Conservation (phyloP, 2,888 invertebrate genomes). For the Limnephilus marmoratus region DNA sequence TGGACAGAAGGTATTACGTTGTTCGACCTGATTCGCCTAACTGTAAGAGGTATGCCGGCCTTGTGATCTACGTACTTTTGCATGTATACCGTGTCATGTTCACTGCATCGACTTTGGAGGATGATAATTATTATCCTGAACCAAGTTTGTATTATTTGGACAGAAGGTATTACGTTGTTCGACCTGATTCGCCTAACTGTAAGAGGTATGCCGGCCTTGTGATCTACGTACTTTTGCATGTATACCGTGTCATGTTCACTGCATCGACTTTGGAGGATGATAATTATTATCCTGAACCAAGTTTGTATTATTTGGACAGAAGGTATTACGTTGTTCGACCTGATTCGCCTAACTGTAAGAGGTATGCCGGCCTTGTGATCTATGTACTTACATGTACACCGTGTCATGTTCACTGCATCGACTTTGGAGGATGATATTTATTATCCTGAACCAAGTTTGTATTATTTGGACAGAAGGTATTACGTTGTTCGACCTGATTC, state of each 20-base stretch:
- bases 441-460: not conserved
- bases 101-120: not conserved
- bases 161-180: too few relatives aligned
- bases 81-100: not conserved
- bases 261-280: not conserved
- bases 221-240: not conserved
- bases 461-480: not conserved
- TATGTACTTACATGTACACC: not conserved
- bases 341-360: too few relatives aligned
- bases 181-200: too few relatives aligned
- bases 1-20: not conserved
- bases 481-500: not conserved
- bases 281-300: not conserved
- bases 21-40: not conserved
- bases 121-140: not conserved
- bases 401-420: not conserved
- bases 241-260: not conserved
- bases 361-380: too few relatives aligned
- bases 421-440: not conserved
- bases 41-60: not conserved
- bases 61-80: too few relatives aligned
- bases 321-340: too few relatives aligned
- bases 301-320: too few relatives aligned
- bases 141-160: too few relatives aligned
- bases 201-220: too few relatives aligned